Evolutionary conservation across 2,888 invertebrate genomes (phyloP).

Genomic region (Dyspetes luteomarginatus): DNA sequence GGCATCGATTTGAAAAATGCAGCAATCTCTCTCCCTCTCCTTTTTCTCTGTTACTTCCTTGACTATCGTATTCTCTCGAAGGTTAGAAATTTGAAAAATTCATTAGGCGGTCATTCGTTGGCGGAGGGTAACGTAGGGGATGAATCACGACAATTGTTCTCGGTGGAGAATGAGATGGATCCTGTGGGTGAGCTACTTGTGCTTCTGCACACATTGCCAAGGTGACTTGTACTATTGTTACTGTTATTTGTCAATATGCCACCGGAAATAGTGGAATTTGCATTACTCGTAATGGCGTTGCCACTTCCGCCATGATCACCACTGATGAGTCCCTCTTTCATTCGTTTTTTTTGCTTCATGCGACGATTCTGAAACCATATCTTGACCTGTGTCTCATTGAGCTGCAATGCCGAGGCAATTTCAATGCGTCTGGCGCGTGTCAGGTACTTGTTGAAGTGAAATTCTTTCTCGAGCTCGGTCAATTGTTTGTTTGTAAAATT

Average conservation of each 20-base stretch:
- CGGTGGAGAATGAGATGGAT: slow-evolving; percentile 85
- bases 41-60: not conserved
- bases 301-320: slow-evolving; percentile 84
- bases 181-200: slow-evolving; percentile 81
- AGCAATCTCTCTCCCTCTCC: no score
- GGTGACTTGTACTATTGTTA: slow-evolving; percentile 75
- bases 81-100: slow-evolving; percentile 6
- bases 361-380: slow-evolving; percentile 99
- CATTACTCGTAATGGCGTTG: slow-evolving; percentile 38
- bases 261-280: slow-evolving; percentile 72
- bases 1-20: no score
- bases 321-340: slow-evolving; percentile 94
- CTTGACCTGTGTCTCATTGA: slow-evolving; percentile 99
- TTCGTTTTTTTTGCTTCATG: slow-evolving; percentile 99
- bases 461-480: slow-evolving; percentile 99
- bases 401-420: slow-evolving; percentile 97
- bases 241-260: slow-evolving; percentile 58
- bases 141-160: slow-evolving; percentile 91
- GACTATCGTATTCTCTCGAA: slow-evolving; percentile 26
- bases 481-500: slow-evolving; percentile 99
- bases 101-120: slow-evolving; percentile 77
- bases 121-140: slow-evolving; percentile 72
- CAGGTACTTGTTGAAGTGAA: slow-evolving; percentile 99
- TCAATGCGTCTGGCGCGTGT: slow-evolving; percentile 98
- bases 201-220: slow-evolving; percentile 75